Base-by-base conservation (phyloP, 2,888 invertebrate species). In the Tryphoninae sp. region DNA sequence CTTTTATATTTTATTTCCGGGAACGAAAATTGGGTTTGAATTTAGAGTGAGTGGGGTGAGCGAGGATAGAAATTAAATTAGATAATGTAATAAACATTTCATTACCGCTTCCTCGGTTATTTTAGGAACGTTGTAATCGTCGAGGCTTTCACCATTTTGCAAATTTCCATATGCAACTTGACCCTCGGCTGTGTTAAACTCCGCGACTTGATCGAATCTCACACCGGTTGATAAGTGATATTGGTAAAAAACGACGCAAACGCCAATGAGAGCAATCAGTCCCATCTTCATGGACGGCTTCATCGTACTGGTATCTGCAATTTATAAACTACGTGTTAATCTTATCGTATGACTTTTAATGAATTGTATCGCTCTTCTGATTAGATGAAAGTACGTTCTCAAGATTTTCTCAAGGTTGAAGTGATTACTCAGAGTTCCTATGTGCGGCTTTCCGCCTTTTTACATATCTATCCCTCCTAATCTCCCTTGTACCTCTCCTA, bases 261-360 rank as follows among this genome's bases (percentile, higher is more conserved):
- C 93, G 88, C 94, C 94, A 89, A 94, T 91, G 90, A 95, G 93
- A 90, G 94, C 93, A 87, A 95, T 93, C 92, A 95, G 93, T 93
- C 94, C 95, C 93, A 95, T 93, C 93, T 94, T 94, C 90, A 94
- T 93, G 87, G 94, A 93, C 89, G 93, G 93, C 91, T 93, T 93
- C 93, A 94, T 93, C 85, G 79, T 89, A 86, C 83, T 73, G 82
- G 78, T 73, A 82, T 86, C 90, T 90, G 84, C 0, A 79, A 78
- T 33, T 40, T n/a, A 2, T 65, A 26, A 51, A 55, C 16, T 26
- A 61, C 23, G 3, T 11, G 23, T 59, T 7, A 62, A 79, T 49
- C 45, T 71, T 33, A 33, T 33, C 6, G 6, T 6, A 33, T 7
- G 33, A 33, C 1, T 6, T 4, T 33, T 7, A 7, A 0, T 26